Conservation (phyloP, 2,888 invertebrate genomes). For the Mylabris sibirica region DNA sequence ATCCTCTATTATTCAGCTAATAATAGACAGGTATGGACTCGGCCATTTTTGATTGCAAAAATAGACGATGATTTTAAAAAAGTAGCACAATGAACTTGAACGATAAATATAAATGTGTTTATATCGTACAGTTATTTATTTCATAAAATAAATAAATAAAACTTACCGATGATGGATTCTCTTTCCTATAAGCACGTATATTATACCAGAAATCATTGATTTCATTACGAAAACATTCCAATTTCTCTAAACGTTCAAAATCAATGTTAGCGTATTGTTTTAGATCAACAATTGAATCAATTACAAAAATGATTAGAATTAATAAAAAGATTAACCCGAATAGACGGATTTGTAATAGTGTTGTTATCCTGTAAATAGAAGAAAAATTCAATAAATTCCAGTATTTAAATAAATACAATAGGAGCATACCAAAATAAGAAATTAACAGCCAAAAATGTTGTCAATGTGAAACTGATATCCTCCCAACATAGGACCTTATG, state of each 20-base stretch:
- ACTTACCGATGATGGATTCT: constrained; percentile 58
- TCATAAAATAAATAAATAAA: not conserved
- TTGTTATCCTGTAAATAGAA: not conserved
- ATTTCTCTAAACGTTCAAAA: constrained; percentile 41
- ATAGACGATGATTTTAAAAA: not conserved
- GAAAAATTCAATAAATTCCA: not conserved
- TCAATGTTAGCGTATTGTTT: constrained; percentile 38
- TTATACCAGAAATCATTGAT: constrained; percentile 40
- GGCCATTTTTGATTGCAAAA: not conserved
- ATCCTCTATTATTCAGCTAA: not conserved
- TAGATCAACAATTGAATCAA: constrained; percentile 50
- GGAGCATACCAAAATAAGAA: constrained; percentile 57
- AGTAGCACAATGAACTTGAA: constrained; percentile 1
- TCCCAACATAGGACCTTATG: constrained; percentile 58
- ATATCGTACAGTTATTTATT: not conserved
- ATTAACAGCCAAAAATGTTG: constrained; percentile 55
- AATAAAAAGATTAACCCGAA: constrained; percentile 59
- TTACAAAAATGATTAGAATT: constrained; percentile 50
- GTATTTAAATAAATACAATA: not conserved
- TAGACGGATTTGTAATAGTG: constrained; percentile 55
- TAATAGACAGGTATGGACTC: constrained; percentile 10
- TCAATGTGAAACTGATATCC: constrained; percentile 54
- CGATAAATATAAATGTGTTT: not conserved
- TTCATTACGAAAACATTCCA: constrained; percentile 42
- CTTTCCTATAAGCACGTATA: constrained; percentile 52